phyloP scores from a whole-genome alignment of 2,113 vertebrate genomes.

The Camelus bactrianus region DNA sequence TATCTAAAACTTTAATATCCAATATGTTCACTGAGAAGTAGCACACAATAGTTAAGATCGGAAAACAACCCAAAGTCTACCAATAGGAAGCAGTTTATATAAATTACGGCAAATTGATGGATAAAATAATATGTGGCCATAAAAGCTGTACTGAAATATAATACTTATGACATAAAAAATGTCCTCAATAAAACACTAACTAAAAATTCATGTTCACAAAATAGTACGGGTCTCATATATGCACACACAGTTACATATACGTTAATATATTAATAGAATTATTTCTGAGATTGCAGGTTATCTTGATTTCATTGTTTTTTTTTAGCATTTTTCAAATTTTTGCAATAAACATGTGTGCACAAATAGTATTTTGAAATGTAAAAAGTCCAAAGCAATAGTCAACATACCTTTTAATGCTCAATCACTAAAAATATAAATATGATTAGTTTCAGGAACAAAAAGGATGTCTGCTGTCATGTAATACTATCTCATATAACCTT shows the following conservation, averaged over 20 bases:
- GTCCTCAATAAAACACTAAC: neutral
- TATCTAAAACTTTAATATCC: neutral
- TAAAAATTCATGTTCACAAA: neutral
- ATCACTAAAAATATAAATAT: neutral
- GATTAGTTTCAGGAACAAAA: neutral
- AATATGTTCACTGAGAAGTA: neutral
- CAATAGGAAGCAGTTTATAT: neutral
- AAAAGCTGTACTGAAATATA: neutral
- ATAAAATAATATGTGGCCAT: neutral
- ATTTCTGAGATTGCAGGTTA: neutral
- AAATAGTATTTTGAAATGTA: neutral
- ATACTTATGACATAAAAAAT: constrained; percentile 28
- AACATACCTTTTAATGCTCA: neutral
- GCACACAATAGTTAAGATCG: neutral
- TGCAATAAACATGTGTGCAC: neutral
- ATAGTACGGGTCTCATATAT: neutral
- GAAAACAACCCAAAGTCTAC: neutral
- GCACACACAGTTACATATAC: neutral
- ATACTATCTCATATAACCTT: neutral
- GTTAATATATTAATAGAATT: neutral
- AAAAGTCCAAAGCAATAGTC: neutral
- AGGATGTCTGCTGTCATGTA: neutral
- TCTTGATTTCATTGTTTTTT: constrained; percentile 1
- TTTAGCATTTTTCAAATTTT: constrained; percentile 1
- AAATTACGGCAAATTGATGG: neutral